These are phyloP conservation scores for Cephus nigrinus DNA, from an alignment of 2,888 invertebrate species.

Conservation along the genomic window DNA sequence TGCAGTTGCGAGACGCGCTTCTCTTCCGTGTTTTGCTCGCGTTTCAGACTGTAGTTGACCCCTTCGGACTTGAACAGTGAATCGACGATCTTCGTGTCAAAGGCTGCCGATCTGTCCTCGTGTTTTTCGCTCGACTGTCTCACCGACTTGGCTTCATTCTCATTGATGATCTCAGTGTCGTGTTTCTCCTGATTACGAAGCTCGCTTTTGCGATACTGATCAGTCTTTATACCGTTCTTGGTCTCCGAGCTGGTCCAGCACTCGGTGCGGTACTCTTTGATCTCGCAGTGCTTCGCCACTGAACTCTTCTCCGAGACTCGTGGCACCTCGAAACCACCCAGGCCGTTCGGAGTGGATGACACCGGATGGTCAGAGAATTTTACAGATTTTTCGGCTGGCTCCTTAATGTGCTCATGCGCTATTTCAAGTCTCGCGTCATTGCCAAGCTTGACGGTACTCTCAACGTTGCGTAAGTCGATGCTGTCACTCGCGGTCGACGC, in stretches of 20 bases:
- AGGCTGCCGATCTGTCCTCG: constrained; percentile 10
- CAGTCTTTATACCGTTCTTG: not conserved
- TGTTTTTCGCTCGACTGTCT: constrained; percentile 5
- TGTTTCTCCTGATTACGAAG: not conserved
- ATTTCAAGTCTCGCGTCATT: constrained; percentile 40
- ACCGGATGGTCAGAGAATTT: not conserved
- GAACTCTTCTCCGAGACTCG: constrained; percentile 6
- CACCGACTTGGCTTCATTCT: not conserved
- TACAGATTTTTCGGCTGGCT: constrained; percentile 24
- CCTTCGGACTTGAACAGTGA: not conserved
- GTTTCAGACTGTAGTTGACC: not conserved
- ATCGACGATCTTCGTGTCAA: constrained; percentile 12
- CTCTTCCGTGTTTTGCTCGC: constrained; percentile 1
- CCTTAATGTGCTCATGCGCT: constrained; percentile 30
- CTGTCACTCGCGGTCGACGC: constrained; percentile 24
- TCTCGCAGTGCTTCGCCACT: constrained; percentile 10
- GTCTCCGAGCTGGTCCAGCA: constrained; percentile 8
- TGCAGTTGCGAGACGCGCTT: constrained; percentile 6
- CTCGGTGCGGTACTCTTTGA: constrained; percentile 17
- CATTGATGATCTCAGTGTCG: not conserved
- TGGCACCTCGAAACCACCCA: not conserved
- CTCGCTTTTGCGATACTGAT: not conserved
- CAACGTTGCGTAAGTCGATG: constrained; percentile 24
- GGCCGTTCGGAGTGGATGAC: not conserved
- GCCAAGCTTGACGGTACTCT: constrained; percentile 27